Evolutionary conservation across 2,888 invertebrate genomes (phyloP).

Genomic region (Willowsia nigromaculata): DNA sequence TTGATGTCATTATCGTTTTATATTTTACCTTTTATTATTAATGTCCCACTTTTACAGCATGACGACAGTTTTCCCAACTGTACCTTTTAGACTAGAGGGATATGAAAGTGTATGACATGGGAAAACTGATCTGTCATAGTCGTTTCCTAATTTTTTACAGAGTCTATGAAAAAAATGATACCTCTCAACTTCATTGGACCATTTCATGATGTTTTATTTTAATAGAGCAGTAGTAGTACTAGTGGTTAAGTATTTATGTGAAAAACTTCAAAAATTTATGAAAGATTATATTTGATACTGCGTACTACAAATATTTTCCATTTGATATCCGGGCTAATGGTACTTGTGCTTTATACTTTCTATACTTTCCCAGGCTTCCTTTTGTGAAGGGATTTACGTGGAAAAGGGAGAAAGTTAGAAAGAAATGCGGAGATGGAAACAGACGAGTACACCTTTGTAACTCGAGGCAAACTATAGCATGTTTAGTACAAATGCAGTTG

Average conservation of each 20-base stretch:
- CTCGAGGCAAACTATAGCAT: not conserved
- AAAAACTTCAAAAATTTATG: too few species aligned
- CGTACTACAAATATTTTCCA: too few species aligned
- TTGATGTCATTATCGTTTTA: slow-evolving; percentile 11
- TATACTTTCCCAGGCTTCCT: not conserved
- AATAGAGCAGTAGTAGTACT: too few species aligned
- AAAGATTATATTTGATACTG: too few species aligned
- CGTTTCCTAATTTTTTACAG: not conserved
- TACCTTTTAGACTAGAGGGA: not conserved
- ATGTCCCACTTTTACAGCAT: not conserved
- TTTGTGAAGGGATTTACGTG: not conserved
- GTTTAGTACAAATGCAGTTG: not conserved
- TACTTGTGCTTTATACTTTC: too few species aligned
- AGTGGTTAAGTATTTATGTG: too few species aligned
- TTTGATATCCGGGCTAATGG: too few species aligned
- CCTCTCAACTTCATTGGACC: not conserved
- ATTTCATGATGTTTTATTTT: too few species aligned
- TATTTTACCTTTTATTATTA: not conserved
- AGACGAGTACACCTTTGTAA: not conserved
- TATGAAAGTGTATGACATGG: not conserved
- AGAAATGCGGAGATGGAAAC: not conserved
- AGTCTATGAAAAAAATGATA: not conserved
- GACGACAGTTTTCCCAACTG: too few species aligned
- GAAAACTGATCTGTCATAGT: not conserved
- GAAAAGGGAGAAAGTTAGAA: not conserved